These are phyloP conservation scores for Arctopsyche grandis DNA, from an alignment of 1,140 invertebrate genomes.

Conservation along the genomic window DNA sequence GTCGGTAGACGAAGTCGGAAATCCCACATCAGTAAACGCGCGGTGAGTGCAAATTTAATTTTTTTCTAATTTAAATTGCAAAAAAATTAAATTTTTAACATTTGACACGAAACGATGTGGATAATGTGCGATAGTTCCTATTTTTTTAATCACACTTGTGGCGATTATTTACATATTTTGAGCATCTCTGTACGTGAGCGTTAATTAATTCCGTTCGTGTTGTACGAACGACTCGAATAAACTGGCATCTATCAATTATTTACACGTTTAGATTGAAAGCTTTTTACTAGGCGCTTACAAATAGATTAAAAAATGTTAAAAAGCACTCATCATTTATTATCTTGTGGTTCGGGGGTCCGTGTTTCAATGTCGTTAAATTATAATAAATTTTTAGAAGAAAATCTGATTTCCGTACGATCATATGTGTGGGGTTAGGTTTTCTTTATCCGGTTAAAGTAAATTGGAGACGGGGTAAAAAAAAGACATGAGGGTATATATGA, in stretches of 20 bases:
- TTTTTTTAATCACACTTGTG: neutral
- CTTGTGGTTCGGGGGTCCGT: neutral
- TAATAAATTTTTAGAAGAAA: neutral
- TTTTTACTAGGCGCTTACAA: conserved; percentile 5
- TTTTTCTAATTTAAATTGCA: conserved; percentile 33
- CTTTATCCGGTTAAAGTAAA: conserved; percentile 36
- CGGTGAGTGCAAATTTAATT: conserved; percentile 67
- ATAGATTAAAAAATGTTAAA: neutral
- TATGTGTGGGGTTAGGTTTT: neutral
- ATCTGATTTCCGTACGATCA: neutral
- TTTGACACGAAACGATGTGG: neutral
- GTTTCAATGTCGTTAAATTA: neutral
- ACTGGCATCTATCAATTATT: conserved; percentile 41
- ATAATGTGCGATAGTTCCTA: neutral
- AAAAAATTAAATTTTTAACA: neutral
- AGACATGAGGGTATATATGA: conserved; percentile 1
- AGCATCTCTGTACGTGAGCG: neutral
- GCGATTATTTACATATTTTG: neutral
- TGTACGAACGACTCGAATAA: conserved; percentile 4
- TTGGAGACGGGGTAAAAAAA: conserved; percentile 21
- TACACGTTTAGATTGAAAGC: conserved; percentile 36
- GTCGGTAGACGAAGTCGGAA: conserved; percentile 73
- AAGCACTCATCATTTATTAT: neutral
- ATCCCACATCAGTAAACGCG: conserved; percentile 73
- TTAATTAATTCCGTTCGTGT: conserved; percentile 39